Conservation (phyloP, 1,140 invertebrate species). For the Acromyrmex charruanus region DNA sequence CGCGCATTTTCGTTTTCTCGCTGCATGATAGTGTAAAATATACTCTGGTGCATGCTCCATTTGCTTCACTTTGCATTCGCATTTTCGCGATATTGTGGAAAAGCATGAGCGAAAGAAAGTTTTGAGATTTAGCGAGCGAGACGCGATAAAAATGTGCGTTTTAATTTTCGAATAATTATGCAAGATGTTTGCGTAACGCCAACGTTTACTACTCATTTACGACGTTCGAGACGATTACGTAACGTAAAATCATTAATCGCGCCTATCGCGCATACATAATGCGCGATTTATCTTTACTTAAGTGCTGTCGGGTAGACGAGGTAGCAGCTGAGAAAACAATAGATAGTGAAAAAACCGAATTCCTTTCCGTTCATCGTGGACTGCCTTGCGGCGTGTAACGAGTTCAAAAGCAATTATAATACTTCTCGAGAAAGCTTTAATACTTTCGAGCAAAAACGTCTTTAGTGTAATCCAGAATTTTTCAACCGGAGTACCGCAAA, state of each 20-base stretch:
- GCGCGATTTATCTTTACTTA: constrained; percentile 25
- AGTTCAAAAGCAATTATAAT: not conserved
- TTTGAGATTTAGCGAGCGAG: not conserved
- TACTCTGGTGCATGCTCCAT: not conserved
- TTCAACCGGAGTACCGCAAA: too few species aligned
- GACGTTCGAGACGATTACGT: not conserved
- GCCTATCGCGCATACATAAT: not conserved
- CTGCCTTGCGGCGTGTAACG: not conserved
- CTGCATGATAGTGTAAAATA: constrained; percentile 10
- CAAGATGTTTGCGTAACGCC: constrained; percentile 7
- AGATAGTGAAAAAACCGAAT: not conserved
- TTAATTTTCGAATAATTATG: constrained; percentile 29
- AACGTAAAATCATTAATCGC: constrained; percentile 47
- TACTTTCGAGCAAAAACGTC: not conserved
- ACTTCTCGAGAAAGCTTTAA: not conserved
- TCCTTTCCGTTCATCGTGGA: not conserved
- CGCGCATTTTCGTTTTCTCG: constrained; percentile 46
- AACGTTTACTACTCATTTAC: not conserved
- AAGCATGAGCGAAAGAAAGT: not conserved
- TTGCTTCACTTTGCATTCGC: not conserved
- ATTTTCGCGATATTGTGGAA: not conserved
- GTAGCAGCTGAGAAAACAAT: constrained; percentile 44
- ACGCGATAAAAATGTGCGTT: not conserved
- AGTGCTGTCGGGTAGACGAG: not conserved
- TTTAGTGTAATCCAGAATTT: not conserved